A percentile compares a stretch with the other conserved stretches of the same genome.
Conservation (phyloP, 2,113 vertebrate species). For the Carollia perspicillata region DNA sequence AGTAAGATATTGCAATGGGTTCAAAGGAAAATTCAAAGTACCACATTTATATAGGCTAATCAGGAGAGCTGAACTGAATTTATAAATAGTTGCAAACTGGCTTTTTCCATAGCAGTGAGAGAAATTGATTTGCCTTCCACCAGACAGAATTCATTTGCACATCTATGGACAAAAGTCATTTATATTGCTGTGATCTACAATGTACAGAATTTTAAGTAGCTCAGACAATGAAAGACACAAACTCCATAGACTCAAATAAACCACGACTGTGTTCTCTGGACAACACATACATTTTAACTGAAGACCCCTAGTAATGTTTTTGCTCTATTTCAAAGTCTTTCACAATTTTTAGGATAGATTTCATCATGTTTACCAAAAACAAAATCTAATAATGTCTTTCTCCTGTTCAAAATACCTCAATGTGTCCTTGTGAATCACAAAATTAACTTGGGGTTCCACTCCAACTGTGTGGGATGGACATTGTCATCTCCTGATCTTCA, state of each 20-base stretch:
- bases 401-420: background rate
- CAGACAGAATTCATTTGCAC: conserved; percentile 21
- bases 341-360: background rate
- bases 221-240: background rate
- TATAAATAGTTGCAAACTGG: conserved; percentile 9
- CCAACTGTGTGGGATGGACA: background rate
- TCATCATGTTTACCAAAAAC: background rate
- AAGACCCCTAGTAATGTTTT: background rate
- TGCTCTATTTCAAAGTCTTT: background rate
- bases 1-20: background rate
- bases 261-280: background rate
- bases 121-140: conserved; percentile 21
- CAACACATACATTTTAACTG: background rate
- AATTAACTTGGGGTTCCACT: background rate
- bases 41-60: background rate
- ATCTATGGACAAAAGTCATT: conserved; percentile 23
- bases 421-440: background rate
- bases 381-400: background rate
- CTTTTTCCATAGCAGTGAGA: background rate
- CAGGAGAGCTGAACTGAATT: background rate
- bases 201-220: conserved; percentile 14
- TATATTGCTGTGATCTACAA: background rate
- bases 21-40: conserved; percentile 15
- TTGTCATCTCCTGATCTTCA: background rate
- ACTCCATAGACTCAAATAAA: background rate